Evolutionary conservation across 2,797 vertebrate species (phyloP).

Genomic region (Hafferia zeledoni): DNA sequence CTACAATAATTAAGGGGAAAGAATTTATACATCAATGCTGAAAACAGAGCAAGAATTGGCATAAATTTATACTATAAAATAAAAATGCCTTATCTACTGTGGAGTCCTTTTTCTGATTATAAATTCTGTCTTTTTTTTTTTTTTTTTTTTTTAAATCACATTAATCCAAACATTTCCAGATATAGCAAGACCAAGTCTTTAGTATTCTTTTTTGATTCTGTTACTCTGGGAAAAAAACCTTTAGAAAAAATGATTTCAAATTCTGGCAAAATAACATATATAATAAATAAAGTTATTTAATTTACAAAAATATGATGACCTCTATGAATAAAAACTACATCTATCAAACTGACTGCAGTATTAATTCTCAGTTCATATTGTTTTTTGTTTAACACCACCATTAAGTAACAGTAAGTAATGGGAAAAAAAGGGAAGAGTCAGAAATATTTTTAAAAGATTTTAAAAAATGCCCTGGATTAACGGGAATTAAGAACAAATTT

Average conservation of each 20-base stretch:
- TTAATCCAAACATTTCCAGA: neutral
- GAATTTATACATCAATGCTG: neutral
- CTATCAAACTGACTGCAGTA: neutral
- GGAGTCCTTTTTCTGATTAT: neutral
- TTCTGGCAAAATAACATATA: neutral
- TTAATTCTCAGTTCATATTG: neutral
- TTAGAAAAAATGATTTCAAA: neutral
- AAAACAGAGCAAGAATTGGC: neutral
- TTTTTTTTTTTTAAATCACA: neutral
- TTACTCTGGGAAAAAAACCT: neutral
- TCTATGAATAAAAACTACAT: neutral
- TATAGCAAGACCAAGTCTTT: neutral
- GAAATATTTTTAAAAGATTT: neutral
- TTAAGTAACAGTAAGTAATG: neutral
- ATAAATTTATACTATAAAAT: neutral
- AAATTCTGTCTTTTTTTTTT: neutral
- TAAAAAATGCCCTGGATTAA: neutral
- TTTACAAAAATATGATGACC: neutral
- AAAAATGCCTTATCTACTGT: neutral
- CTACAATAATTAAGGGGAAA: conserved; percentile 68
- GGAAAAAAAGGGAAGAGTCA: neutral
- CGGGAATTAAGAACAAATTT: neutral
- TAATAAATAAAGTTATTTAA: neutral
- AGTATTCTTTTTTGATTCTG: neutral
- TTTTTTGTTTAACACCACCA: neutral